Evolutionary conservation across 2,113 vertebrate genomes (phyloP).

Genomic region (Apaloderma vittatum): DNA sequence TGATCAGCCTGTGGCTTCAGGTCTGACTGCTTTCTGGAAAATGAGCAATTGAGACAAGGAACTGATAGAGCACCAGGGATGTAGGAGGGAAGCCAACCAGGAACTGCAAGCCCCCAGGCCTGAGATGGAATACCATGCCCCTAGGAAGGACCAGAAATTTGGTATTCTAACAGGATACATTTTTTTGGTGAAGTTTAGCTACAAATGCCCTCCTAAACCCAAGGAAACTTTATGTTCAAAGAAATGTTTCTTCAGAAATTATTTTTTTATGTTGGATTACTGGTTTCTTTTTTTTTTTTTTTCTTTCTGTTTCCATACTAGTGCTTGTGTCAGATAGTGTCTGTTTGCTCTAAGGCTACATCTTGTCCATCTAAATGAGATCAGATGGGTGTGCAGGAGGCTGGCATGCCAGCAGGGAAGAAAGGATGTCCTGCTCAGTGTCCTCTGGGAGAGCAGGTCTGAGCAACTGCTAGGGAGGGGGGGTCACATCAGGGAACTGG

Average conservation of each 20-base stretch:
- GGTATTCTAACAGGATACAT: not conserved
- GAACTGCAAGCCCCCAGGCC: not conserved
- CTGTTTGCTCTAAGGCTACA: not conserved
- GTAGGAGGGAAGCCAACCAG: not conserved
- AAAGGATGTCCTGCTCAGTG: not conserved
- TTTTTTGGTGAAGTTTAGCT: not conserved
- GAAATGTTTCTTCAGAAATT: not conserved
- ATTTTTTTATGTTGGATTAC: not conserved
- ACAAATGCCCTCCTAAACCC: not conserved
- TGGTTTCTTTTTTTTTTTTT: not conserved
- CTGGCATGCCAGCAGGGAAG: not conserved
- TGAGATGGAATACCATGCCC: accelerated
- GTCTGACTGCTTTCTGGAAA: not conserved
- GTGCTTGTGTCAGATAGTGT: accelerated
- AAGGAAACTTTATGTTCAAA: not conserved
- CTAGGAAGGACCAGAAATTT: not conserved
- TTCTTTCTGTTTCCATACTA: too few relatives aligned
- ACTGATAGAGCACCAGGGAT: not conserved
- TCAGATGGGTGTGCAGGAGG: not conserved
- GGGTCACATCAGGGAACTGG: not conserved
- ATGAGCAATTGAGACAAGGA: accelerated
- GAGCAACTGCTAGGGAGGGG: accelerated
- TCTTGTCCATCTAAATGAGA: not conserved
- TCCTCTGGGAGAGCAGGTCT: not conserved
- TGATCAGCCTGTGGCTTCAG: not conserved